These are phyloP conservation scores for Saccopteryx bilineata DNA, from an alignment of 2,113 vertebrate genomes.

Conservation along the genomic window DNA sequence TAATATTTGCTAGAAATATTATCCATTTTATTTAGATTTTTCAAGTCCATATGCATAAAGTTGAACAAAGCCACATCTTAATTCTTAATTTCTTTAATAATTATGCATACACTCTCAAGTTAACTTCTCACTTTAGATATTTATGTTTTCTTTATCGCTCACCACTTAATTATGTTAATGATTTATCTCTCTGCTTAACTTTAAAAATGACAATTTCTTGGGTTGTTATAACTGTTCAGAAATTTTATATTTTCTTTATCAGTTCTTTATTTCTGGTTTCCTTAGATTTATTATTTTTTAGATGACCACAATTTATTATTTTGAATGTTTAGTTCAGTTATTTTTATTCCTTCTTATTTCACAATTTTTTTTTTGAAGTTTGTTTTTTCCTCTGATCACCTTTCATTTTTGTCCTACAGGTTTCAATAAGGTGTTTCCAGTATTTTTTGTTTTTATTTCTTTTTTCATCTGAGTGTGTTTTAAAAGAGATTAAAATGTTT, in stretches of 20 bases:
- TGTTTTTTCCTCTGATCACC: not conserved
- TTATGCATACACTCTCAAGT: not conserved
- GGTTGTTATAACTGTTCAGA: not conserved
- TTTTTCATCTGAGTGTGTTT: not conserved
- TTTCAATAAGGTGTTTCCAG: not conserved
- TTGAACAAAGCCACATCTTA: not conserved
- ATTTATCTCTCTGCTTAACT: not conserved
- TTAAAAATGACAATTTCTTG: constrained; percentile 15
- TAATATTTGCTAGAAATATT: constrained; percentile 36
- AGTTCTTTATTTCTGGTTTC: constrained; percentile 11
- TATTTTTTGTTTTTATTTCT: constrained; percentile 27
- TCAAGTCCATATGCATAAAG: not conserved
- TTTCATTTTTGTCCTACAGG: not conserved
- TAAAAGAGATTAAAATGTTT: not conserved
- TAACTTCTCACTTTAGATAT: constrained; percentile 23
- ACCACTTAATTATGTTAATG: not conserved
- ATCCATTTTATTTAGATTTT: constrained; percentile 32
- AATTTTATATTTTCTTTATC: constrained; percentile 35
- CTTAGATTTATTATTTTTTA: constrained; percentile 11
- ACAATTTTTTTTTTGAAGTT: constrained; percentile 15
- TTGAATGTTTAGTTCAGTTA: not conserved
- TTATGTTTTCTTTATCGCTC: not conserved
- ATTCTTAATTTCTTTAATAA: not conserved
- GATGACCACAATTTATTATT: not conserved
- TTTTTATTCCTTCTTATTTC: not conserved